phyloP scores from a whole-genome alignment of 2,888 invertebrate genomes.

The Xanthia icteritia region DNA sequence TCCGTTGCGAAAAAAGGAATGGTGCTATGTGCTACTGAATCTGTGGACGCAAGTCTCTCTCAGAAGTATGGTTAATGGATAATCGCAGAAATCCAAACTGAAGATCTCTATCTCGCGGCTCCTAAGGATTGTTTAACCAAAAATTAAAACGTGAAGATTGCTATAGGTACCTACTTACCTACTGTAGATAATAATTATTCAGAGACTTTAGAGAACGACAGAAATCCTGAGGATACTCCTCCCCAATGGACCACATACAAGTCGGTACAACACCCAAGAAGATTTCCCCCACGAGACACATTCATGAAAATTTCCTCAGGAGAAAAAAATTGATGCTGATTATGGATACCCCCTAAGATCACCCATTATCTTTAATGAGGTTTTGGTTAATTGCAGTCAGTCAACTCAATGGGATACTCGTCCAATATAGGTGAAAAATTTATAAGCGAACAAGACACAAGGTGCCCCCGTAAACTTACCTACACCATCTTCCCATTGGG shows the following conservation, averaged over 20 bases:
- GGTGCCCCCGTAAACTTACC: too few relatives aligned
- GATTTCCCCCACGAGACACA: not conserved
- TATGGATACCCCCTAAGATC: not conserved
- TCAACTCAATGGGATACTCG: too few relatives aligned
- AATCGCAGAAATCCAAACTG: too few relatives aligned
- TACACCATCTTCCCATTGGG: not conserved
- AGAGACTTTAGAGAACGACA: not conserved
- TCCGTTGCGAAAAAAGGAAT: not conserved
- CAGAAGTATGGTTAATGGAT: not conserved
- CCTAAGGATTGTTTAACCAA: not conserved
- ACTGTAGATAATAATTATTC: not conserved
- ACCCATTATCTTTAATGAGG: not conserved
- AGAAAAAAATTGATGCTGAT: constrained; percentile 10
- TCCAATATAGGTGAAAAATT: constrained; percentile 6
- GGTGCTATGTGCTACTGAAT: not conserved
- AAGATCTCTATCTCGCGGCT: not conserved
- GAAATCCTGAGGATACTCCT: not conserved
- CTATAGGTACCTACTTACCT: too few relatives aligned
- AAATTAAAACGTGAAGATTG: not conserved
- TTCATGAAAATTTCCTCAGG: not conserved
- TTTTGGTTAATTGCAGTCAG: not conserved
- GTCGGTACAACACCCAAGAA: not conserved
- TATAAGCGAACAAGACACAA: not conserved
- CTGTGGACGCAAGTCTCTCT: not conserved
- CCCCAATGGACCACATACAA: not conserved